These are phyloP conservation scores for Pteropus alecto DNA, from an alignment of 2,113 vertebrate species.

Conservation along the genomic window DNA sequence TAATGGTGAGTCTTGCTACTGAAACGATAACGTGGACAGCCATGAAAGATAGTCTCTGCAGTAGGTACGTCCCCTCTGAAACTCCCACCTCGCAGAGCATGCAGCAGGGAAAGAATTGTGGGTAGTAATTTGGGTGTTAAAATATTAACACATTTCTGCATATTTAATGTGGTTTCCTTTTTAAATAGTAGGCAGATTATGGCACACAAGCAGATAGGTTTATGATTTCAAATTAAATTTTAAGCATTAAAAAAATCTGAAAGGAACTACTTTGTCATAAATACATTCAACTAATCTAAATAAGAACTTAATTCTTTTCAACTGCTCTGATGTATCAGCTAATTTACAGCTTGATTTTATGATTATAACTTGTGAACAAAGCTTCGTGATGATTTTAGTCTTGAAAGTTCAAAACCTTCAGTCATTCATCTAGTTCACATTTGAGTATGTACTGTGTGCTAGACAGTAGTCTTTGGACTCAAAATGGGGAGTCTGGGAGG, in stretches of 20 bases:
- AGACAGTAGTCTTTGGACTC: background rate
- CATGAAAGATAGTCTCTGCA: background rate
- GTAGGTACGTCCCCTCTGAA: background rate
- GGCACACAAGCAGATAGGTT: conserved; percentile 67
- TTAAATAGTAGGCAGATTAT: conserved; percentile 65
- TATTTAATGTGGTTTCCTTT: conserved; percentile 59
- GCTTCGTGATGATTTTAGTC: background rate
- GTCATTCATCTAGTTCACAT: background rate
- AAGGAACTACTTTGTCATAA: conserved; percentile 51
- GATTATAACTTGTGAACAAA: conserved; percentile 19
- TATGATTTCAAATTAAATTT: conserved; percentile 73
- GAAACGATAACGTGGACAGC: background rate
- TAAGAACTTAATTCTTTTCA: conserved; percentile 38
- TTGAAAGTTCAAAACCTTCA: conserved; percentile 26
- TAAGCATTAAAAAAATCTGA: conserved; percentile 55
- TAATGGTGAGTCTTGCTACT: background rate
- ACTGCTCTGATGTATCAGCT: conserved; percentile 32
- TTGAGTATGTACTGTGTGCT: background rate
- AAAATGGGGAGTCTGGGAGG: background rate
- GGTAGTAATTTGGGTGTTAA: conserved; percentile 63
- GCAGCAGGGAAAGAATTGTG: conserved; percentile 18
- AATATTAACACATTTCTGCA: conserved; percentile 62
- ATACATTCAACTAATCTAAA: conserved; percentile 25
- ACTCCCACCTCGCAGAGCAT: background rate
- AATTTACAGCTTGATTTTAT: conserved; percentile 48